These are phyloP conservation scores for Andrena praecox DNA, from an alignment of 2,888 invertebrate species.

Conservation along the genomic window DNA sequence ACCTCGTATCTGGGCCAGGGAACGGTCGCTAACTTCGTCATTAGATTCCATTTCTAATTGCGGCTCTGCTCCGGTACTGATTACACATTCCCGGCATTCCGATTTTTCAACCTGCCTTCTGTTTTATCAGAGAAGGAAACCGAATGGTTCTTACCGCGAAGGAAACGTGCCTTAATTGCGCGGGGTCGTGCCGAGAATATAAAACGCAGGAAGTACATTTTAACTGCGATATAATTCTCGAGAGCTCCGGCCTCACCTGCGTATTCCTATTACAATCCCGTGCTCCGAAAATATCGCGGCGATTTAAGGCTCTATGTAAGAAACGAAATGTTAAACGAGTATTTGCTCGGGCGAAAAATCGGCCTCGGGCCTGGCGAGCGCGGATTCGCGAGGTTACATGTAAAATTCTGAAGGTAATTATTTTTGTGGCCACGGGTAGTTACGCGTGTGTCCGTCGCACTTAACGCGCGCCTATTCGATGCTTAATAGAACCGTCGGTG, in stretches of 20 bases:
- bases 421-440: conserved; percentile 36
- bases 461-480: conserved; percentile 27
- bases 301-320: neutral
- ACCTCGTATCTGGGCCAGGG: conserved; percentile 33
- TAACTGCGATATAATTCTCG: too few species aligned
- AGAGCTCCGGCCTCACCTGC: neutral
- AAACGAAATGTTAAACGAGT: neutral
- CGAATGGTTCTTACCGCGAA: too few species aligned
- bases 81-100: conserved; percentile 21
- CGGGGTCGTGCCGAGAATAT: too few species aligned
- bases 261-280: neutral
- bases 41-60: conserved; percentile 44
- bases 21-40: conserved; percentile 25
- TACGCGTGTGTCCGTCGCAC: conserved; percentile 43
- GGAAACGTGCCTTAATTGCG: too few species aligned
- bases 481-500: conserved; percentile 72
- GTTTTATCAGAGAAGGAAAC: too few species aligned
- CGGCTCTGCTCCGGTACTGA: conserved; percentile 15
- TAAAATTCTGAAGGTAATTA: conserved; percentile 64
- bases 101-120: too few species aligned
- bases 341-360: neutral
- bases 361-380: neutral
- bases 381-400: conserved; percentile 40
- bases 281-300: neutral
- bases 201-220: too few species aligned